Evolutionary conservation across 2,797 vertebrate genomes (phyloP).

Genomic region (Lutjanus argentimaculatus): DNA sequence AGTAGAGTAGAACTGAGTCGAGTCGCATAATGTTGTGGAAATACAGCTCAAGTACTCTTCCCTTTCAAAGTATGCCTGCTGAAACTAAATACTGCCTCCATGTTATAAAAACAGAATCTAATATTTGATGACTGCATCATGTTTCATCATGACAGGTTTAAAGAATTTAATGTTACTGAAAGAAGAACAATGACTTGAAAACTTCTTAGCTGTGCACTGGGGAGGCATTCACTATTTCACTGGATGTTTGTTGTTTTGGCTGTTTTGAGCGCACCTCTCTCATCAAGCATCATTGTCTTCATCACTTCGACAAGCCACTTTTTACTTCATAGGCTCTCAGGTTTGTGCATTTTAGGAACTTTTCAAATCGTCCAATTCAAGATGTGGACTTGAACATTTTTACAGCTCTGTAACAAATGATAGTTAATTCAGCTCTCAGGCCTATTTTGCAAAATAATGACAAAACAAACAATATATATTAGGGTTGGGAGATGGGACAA

Average conservation of each 20-base stretch:
- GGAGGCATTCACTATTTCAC: background rate
- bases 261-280: constrained; percentile 22
- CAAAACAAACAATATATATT: constrained; percentile 17
- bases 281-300: background rate
- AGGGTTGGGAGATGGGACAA: constrained; percentile 46
- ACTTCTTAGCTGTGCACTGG: background rate
- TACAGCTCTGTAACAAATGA: constrained; percentile 15
- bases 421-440: constrained; percentile 23
- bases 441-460: constrained; percentile 47
- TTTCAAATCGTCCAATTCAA: constrained; percentile 17
- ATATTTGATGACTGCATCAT: background rate
- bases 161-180: background rate
- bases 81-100: background rate
- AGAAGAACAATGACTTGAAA: background rate
- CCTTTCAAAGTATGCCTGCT: background rate
- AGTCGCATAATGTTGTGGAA: too few relatives aligned
- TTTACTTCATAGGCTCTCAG: constrained; percentile 33
- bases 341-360: constrained; percentile 41
- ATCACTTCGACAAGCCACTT: background rate
- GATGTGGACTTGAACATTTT: background rate
- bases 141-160: background rate
- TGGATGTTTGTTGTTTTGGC: constrained; percentile 5
- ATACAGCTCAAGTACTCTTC: background rate
- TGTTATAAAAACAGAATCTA: background rate
- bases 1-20: too few relatives aligned